These are phyloP conservation scores for Danio choprae DNA, from an alignment of 2,797 vertebrate genomes.

Conservation along the genomic window DNA sequence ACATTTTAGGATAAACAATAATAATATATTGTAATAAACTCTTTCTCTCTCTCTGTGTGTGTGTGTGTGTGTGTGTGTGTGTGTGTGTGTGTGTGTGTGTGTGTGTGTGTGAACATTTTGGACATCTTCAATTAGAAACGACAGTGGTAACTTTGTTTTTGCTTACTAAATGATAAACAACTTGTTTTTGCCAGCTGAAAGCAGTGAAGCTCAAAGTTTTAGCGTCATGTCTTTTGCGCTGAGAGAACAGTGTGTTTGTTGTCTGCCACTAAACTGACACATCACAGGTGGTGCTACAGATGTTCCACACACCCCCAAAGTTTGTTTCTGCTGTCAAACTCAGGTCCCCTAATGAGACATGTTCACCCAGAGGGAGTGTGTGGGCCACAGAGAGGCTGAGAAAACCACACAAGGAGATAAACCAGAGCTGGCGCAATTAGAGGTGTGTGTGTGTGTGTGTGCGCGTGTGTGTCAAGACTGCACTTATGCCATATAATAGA, in stretches of 20 bases:
- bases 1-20: too few relatives aligned
- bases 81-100: too few relatives aligned
- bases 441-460: background rate
- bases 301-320: conserved; percentile 26
- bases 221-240: conserved; percentile 1
- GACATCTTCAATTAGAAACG: too few relatives aligned
- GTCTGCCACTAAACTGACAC: conserved; percentile 16
- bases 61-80: too few relatives aligned
- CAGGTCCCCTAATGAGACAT: conserved; percentile 29
- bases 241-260: conserved; percentile 27
- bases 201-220: background rate
- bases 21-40: too few relatives aligned
- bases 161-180: too few relatives aligned
- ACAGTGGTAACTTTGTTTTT: too few relatives aligned
- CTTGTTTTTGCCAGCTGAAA: background rate
- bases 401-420: background rate
- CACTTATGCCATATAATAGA: background rate
- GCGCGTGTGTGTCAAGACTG: background rate
- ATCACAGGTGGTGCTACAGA: conserved; percentile 28
- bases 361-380: background rate
- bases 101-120: too few relatives aligned
- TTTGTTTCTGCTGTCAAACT: conserved; percentile 21
- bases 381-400: conserved; percentile 8
- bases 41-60: too few relatives aligned
- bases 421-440: background rate